Evolutionary conservation across 2,797 vertebrate genomes (phyloP).

Genomic region (Anguilla megastoma): DNA sequence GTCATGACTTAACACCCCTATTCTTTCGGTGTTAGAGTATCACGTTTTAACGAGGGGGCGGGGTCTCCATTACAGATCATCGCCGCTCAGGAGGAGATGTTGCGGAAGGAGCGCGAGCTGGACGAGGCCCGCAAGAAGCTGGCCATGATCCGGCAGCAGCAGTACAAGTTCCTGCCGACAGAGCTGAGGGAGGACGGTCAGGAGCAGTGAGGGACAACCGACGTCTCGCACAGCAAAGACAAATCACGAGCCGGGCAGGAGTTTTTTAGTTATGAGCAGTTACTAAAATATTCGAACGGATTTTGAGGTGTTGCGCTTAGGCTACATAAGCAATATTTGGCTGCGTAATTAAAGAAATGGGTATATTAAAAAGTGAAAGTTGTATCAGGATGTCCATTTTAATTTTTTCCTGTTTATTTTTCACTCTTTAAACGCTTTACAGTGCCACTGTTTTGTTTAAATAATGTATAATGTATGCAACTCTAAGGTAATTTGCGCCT

Average conservation of each 20-base stretch:
- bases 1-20: not conserved
- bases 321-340: conserved; percentile 44
- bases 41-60: not conserved
- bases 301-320: conserved; percentile 44
- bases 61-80: conserved; percentile 80
- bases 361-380: conserved; percentile 50
- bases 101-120: conserved; percentile 92
- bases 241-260: conserved; percentile 45
- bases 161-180: conserved; percentile 94
- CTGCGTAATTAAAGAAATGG: conserved; percentile 50
- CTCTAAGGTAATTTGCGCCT: conserved; percentile 52
- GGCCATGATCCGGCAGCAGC: conserved; percentile 93
- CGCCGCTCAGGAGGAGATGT: conserved; percentile 96
- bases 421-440: conserved; percentile 47
- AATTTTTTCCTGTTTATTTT: conserved; percentile 45
- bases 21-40: not conserved
- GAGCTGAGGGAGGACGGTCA: conserved; percentile 91
- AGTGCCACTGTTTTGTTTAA: conserved; percentile 51
- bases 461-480: conserved; percentile 53
- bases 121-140: conserved; percentile 92
- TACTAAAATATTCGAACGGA: conserved; percentile 35
- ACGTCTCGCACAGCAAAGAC: conserved; percentile 27
- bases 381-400: conserved; percentile 57
- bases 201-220: conserved; percentile 69
- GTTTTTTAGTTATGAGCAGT: conserved; percentile 18